A percentile compares a stretch with the other conserved stretches of the same genome.
phyloP scores from a whole-genome alignment of 2,797 vertebrate genomes.

The Semaprochilodus insignis region DNA sequence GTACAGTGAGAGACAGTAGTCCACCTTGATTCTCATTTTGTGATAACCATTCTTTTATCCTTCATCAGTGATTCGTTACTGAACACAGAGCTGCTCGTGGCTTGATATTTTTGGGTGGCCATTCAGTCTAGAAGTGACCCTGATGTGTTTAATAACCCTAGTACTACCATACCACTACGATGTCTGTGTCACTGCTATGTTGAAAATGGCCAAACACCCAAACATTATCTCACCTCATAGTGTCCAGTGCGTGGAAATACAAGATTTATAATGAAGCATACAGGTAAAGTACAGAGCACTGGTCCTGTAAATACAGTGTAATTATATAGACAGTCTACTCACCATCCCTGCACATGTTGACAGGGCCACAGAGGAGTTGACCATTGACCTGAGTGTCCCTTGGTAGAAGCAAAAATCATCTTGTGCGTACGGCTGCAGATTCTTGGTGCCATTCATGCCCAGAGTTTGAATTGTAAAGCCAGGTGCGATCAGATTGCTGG shows the following conservation, averaged over 20 bases:
- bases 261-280: background rate
- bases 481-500: conserved; percentile 79
- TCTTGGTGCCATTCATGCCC: conserved; percentile 79
- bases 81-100: background rate
- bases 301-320: background rate
- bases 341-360: conserved; percentile 91
- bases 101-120: background rate
- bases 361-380: conserved; percentile 87
- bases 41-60: background rate
- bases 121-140: background rate
- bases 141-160: background rate
- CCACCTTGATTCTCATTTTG: background rate
- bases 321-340: conserved; percentile 70
- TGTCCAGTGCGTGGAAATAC: background rate
- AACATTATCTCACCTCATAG: background rate
- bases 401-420: conserved; percentile 90
- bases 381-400: conserved; percentile 82
- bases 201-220: no score
- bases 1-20: background rate
- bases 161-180: background rate
- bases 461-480: conserved; percentile 86
- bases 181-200: no score
- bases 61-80: background rate
- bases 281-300: background rate
- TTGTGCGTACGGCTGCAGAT: conserved; percentile 73